These are phyloP conservation scores for Phrynosoma platyrhinos DNA, from an alignment of 2,113 vertebrate genomes.

Conservation along the genomic window DNA sequence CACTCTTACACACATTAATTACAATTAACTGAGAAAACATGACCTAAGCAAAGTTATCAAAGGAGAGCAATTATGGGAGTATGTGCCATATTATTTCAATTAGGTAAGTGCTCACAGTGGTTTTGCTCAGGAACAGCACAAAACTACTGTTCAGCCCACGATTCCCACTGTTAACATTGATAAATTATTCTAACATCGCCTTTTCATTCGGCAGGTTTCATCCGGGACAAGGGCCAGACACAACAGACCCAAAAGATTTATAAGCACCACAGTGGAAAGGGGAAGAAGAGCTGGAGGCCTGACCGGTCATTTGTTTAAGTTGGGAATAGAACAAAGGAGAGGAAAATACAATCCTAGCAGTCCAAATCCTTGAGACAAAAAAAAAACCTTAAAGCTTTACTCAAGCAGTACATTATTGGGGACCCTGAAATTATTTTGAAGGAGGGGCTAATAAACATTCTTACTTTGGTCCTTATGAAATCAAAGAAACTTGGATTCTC, in stretches of 20 bases:
- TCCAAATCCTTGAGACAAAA: not conserved
- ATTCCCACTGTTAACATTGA: constrained; percentile 82
- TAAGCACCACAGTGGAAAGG: constrained; percentile 68
- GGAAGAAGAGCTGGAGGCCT: constrained; percentile 70
- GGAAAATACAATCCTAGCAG: constrained; percentile 6
- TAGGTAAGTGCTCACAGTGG: constrained; percentile 76
- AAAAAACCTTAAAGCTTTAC: not conserved
- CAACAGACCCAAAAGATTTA: constrained; percentile 83
- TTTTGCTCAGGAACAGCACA: constrained; percentile 74
- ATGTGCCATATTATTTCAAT: constrained; percentile 82
- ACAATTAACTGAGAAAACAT: constrained; percentile 80
- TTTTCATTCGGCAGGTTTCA: constrained; percentile 74
- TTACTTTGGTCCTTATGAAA: not conserved
- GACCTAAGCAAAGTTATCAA: constrained; percentile 78
- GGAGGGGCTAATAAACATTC: not conserved
- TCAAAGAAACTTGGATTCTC: not conserved
- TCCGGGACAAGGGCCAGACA: constrained; percentile 80
- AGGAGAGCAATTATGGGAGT: constrained; percentile 74
- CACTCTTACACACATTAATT: constrained; percentile 60
- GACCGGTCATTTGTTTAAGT: constrained; percentile 54
- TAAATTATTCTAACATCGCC: constrained; percentile 80
- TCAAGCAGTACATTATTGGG: not conserved
- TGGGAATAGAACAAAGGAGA: constrained; percentile 39
- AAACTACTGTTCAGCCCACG: constrained; percentile 79
- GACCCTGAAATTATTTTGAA: not conserved